phyloP scores from a whole-genome alignment of 1,140 invertebrate genomes.

The Teleopsis dalmanni region DNA sequence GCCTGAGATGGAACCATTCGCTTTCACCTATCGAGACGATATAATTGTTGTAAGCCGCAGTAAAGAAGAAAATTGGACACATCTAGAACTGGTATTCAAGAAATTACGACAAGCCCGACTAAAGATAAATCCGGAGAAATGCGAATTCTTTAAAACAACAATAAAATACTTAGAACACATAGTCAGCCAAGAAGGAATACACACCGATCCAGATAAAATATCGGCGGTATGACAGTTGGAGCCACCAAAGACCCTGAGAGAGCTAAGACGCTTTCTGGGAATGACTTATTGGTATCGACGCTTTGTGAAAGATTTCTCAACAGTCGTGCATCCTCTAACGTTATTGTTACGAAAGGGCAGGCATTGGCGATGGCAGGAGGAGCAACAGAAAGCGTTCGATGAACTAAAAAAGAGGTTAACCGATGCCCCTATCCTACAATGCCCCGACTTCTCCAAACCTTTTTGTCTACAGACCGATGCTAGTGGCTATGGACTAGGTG shows the following conservation, averaged over 20 bases:
- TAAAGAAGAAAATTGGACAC: not conserved
- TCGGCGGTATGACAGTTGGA: not conserved
- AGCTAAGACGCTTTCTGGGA: conserved; percentile 39
- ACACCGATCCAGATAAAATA: no score
- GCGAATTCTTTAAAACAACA: no score
- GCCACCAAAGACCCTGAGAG: not conserved
- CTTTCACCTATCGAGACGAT: conserved; percentile 44
- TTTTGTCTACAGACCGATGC: conserved; percentile 21
- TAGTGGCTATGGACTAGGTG: conserved; percentile 21
- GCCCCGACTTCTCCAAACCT: no score
- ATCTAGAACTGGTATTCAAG: not conserved
- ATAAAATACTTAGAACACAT: no score
- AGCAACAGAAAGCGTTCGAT: no score
- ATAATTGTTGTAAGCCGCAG: conserved; percentile 33
- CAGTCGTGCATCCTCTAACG: no score
- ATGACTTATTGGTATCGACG: conserved; percentile 36
- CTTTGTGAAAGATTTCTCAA: conserved; percentile 35
- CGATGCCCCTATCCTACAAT: no score
- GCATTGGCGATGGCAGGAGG: no score
- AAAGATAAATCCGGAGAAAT: not conserved
- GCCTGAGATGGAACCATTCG: conserved; percentile 3
- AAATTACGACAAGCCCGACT: not conserved
- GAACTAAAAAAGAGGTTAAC: no score
- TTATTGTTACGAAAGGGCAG: no score
- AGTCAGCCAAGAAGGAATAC: no score